phyloP scores from a whole-genome alignment of 2,797 vertebrate species.

The Gallinago stenura region DNA sequence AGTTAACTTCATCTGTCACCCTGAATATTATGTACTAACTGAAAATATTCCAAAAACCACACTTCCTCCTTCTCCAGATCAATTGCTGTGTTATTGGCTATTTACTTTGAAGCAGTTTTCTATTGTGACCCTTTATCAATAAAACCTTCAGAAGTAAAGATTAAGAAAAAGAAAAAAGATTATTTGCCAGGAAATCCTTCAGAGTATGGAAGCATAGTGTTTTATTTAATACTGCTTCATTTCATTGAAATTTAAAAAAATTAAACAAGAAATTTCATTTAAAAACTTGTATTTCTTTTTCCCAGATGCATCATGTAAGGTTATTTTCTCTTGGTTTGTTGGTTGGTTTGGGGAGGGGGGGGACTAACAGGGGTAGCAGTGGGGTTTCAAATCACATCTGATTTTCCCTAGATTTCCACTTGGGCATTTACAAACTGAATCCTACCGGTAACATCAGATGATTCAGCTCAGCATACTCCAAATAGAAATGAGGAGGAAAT shows the following conservation, averaged over 20 bases:
- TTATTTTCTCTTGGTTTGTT: not conserved
- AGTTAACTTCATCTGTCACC: not conserved
- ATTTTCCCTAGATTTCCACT: not conserved
- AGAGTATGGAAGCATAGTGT: not conserved
- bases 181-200: not conserved
- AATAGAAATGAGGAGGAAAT: not conserved
- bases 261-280: not conserved
- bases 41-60: not conserved
- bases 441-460: not conserved
- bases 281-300: not conserved
- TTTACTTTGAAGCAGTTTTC: not conserved
- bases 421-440: not conserved
- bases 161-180: not conserved
- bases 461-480: not conserved
- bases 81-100: not conserved
- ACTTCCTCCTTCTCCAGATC: not conserved
- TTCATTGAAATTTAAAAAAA: not conserved
- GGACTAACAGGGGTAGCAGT: not conserved
- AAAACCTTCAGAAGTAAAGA: not conserved
- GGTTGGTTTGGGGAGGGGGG: not conserved
- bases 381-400: not conserved
- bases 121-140: not conserved
- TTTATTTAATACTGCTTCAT: not conserved
- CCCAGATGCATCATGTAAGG: not conserved
- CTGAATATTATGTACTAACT: not conserved